phyloP scores from a whole-genome alignment of 2,113 vertebrate species.

The Trichomycterus rosablanca region DNA sequence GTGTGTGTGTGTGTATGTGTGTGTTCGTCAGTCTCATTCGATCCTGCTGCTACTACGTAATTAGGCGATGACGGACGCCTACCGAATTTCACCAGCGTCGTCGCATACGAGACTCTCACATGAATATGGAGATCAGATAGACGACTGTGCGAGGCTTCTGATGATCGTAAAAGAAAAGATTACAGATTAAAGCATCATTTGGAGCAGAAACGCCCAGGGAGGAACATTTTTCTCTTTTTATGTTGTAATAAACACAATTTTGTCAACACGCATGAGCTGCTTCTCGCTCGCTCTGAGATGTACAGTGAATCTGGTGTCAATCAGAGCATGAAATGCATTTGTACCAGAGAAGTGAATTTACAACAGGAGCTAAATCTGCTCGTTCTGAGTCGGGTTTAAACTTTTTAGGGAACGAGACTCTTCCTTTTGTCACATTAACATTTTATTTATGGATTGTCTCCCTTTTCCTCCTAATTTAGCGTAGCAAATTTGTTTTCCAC shows the following conservation, averaged over 20 bases:
- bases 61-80: not conserved
- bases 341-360: too few species aligned
- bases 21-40: not conserved
- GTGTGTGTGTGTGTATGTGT: not conserved
- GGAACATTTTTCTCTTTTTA: not conserved
- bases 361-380: too few species aligned
- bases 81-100: constrained; percentile 3
- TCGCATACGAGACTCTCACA: not conserved
- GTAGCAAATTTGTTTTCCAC: too few species aligned
- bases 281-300: not conserved
- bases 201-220: not conserved
- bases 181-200: not conserved
- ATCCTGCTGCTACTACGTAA: not conserved
- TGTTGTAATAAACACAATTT: not conserved
- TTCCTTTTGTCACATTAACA: too few species aligned
- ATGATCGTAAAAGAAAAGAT: not conserved
- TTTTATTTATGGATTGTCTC: too few species aligned
- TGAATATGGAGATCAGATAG: constrained; percentile 6
- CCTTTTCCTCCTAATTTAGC: too few species aligned
- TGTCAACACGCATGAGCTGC: not conserved
- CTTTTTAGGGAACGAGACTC: too few species aligned
- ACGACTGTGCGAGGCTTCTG: not conserved
- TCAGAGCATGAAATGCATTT: too few species aligned
- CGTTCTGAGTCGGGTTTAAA: too few species aligned
- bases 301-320: too few species aligned